Percentiles rank a stretch among this genome's conserved stretches.
Evolutionary conservation across 2,888 invertebrate species (phyloP).

Genomic region (Spatulosminthurus flaviceps): DNA sequence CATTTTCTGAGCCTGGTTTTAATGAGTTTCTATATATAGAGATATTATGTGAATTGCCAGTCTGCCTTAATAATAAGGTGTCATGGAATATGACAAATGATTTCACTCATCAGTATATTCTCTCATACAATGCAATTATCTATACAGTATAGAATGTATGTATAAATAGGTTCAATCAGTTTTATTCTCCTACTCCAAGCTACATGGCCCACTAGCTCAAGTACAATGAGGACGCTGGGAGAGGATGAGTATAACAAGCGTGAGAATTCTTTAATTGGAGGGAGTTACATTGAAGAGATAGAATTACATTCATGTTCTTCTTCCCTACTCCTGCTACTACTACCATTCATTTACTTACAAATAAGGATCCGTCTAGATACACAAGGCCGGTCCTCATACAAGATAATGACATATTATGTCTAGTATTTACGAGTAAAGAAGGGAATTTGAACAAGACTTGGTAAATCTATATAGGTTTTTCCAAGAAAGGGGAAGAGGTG

Average conservation of each 20-base stretch:
- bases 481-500: too few relatives aligned
- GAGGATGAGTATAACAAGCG: neutral
- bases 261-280: slow-evolving; percentile 19
- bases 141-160: neutral
- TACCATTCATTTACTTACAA: neutral
- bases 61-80: neutral
- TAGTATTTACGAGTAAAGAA: too few relatives aligned
- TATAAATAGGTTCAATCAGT: neutral
- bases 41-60: neutral
- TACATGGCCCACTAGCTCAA: too few relatives aligned
- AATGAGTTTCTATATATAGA: neutral
- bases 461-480: too few relatives aligned
- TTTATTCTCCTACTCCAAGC: neutral
- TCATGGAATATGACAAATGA: neutral
- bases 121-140: neutral
- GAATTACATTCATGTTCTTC: neutral
- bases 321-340: too few relatives aligned
- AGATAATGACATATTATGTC: too few relatives aligned
- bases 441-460: too few relatives aligned
- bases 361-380: too few relatives aligned
- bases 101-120: neutral
- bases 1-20: neutral
- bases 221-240: neutral
- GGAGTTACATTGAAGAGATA: neutral
- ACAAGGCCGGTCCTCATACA: too few relatives aligned